A percentile compares a stretch with the other conserved stretches of the same genome.
phyloP scores from a whole-genome alignment of 2,113 vertebrate genomes.

The Oreochromis aureus region DNA sequence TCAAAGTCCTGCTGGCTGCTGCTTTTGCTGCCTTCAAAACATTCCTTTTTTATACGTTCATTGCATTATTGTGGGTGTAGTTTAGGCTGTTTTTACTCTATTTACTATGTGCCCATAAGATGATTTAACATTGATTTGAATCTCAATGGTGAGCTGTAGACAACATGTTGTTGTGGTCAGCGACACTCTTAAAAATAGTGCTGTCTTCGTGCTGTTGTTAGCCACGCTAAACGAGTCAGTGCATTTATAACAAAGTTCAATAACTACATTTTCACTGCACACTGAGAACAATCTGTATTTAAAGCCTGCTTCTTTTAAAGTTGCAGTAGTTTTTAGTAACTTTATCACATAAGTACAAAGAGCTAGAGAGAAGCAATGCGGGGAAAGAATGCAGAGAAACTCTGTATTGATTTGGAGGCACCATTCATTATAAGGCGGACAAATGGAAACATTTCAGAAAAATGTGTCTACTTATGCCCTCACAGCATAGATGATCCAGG shows the following conservation, averaged over 20 bases:
- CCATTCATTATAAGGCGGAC: fast-evolving
- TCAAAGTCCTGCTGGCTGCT: background rate
- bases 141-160: background rate
- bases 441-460: background rate
- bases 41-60: background rate
- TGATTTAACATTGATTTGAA: background rate
- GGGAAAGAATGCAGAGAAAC: background rate
- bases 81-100: fast-evolving
- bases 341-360: background rate
- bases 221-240: background rate
- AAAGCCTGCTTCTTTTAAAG: background rate
- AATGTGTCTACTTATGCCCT: background rate
- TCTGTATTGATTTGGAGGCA: background rate
- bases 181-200: background rate
- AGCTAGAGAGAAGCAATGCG: background rate
- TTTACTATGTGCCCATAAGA: background rate
- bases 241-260: background rate
- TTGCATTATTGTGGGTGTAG: background rate
- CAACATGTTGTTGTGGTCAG: background rate
- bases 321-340: background rate
- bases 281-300: background rate
- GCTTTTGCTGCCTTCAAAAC: background rate
- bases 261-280: background rate
- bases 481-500: background rate
- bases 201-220: background rate